Conservation (phyloP, 2,113 vertebrate genomes). For the Hipposideros armiger region DNA sequence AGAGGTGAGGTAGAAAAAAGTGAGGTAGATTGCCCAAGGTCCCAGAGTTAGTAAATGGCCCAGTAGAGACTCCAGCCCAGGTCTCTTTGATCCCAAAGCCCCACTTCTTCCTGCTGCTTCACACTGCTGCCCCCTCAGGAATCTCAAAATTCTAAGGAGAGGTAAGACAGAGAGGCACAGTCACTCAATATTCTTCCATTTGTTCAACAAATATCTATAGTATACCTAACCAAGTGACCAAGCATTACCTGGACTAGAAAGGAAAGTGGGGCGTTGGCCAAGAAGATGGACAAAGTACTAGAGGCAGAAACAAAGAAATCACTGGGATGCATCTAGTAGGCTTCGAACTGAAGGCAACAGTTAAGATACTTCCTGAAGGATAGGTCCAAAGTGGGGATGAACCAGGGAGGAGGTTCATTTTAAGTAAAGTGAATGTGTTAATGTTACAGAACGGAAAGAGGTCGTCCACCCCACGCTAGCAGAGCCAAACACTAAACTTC, state of each 20-base stretch:
- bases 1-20: neutral
- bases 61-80: neutral
- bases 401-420: neutral
- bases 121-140: neutral
- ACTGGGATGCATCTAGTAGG: no score
- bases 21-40: neutral
- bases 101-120: neutral
- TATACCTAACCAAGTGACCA: neutral
- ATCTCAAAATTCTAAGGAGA: neutral
- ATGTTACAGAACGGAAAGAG: neutral
- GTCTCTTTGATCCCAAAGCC: neutral
- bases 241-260: neutral
- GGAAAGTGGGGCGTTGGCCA: neutral
- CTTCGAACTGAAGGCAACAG: neutral
- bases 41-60: neutral
- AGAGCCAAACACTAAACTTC: neutral
- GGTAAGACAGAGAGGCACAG: neutral
- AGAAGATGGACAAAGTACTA: neutral
- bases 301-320: neutral
- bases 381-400: no score
- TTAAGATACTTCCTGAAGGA: neutral
- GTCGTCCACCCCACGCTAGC: neutral
- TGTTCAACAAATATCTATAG: neutral
- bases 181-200: neutral
- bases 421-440: neutral